Evolutionary conservation across 2,113 vertebrate species (phyloP).

Genomic region (Daphoenositta chrysoptera): DNA sequence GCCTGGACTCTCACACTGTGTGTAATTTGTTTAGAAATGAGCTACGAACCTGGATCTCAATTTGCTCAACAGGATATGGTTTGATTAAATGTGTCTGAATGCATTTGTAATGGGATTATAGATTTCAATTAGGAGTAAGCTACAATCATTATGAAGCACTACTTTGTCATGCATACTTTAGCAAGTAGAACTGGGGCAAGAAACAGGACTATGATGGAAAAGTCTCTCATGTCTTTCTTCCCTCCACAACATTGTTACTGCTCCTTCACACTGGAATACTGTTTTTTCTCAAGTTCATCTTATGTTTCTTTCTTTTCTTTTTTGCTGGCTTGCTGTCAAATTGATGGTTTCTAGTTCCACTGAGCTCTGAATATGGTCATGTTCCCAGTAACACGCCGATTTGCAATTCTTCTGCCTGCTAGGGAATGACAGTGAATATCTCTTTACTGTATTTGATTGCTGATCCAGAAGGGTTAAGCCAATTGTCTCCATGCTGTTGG

Average conservation of each 20-base stretch:
- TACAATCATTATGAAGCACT: constrained; percentile 1
- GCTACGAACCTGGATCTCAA: constrained; percentile 42
- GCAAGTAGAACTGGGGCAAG: background rate
- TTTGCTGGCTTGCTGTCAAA: background rate
- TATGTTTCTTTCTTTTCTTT: background rate
- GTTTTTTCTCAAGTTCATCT: background rate
- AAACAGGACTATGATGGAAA: background rate
- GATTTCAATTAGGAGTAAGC: constrained; percentile 46
- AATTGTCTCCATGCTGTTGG: background rate
- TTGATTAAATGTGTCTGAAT: constrained; percentile 49
- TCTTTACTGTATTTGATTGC: background rate
- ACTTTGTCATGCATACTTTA: constrained; percentile 16
- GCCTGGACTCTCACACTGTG: background rate
- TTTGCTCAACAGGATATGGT: constrained; percentile 33
- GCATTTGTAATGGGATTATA: constrained; percentile 47
- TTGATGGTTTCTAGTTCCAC: background rate
- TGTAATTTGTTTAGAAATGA: constrained; percentile 29
- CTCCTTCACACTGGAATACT: background rate
- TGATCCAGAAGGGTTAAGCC: background rate
- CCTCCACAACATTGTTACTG: background rate
- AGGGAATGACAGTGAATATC: background rate
- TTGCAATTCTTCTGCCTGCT: background rate
- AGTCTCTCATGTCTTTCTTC: background rate
- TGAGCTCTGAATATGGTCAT: background rate
- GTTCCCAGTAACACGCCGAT: background rate